phyloP scores from a whole-genome alignment of 2,113 vertebrate species.

The Callorhinus ursinus region DNA sequence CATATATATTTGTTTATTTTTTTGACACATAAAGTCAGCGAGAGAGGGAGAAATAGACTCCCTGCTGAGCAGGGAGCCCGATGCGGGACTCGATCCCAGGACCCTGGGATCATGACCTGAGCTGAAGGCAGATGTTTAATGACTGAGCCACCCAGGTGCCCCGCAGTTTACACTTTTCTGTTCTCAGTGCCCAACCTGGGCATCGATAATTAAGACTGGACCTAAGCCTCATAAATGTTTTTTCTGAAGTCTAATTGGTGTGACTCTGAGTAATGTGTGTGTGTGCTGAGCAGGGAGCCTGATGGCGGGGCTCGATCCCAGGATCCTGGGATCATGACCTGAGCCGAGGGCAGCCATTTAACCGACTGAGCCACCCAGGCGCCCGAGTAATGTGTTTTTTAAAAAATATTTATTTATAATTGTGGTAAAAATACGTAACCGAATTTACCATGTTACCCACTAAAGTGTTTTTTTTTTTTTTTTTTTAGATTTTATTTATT shows the following conservation, averaged over 20 bases:
- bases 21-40: no score
- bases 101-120: no score
- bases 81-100: no score
- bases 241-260: background rate
- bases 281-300: no score
- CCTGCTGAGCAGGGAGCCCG: no score
- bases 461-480: background rate
- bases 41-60: no score
- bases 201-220: background rate
- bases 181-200: background rate
- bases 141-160: no score
- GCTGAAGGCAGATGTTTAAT: no score
- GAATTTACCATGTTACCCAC: background rate
- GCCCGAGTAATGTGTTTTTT: background rate
- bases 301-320: background rate
- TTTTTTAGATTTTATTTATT: no score
- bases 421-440: background rate
- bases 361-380: background rate
- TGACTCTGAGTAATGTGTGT: background rate
- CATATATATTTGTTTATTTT: no score
- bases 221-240: background rate
- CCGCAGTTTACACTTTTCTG: background rate
- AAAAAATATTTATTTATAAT: background rate
- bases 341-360: background rate
- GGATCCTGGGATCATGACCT: background rate